These are phyloP conservation scores for Mus caroli DNA, from an alignment of 2,797 vertebrate species.

Conservation along the genomic window DNA sequence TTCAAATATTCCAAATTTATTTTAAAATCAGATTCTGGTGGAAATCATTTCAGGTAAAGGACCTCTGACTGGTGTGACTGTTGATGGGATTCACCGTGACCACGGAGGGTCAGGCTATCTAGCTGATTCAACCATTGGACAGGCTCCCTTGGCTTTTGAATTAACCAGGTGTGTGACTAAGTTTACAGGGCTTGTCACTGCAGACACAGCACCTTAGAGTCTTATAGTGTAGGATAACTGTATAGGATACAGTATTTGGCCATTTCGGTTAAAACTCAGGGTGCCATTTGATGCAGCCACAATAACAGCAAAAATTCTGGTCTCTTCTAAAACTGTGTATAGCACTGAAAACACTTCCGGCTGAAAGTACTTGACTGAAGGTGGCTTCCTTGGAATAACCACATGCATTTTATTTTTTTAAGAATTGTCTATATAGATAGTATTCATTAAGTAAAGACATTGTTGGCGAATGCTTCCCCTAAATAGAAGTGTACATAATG, in stretches of 20 bases:
- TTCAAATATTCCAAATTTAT: not conserved
- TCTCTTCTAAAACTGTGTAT: constrained; percentile 78
- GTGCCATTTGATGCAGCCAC: constrained; percentile 71
- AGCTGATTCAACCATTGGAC: constrained; percentile 1
- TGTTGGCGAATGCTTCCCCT: constrained; percentile 78
- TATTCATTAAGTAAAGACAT: constrained; percentile 71
- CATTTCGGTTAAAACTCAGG: constrained; percentile 65
- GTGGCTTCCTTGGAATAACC: constrained; percentile 69
- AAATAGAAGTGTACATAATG: constrained; percentile 83
- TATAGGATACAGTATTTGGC: constrained; percentile 58
- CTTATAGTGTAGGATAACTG: constrained; percentile 1
- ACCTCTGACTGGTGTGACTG: not conserved
- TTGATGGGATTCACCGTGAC: not conserved
- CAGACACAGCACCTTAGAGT: not conserved
- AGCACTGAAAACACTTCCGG: constrained; percentile 77
- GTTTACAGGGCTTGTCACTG: not conserved
- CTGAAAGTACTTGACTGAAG: constrained; percentile 73
- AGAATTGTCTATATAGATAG: constrained; percentile 58
- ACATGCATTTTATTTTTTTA: constrained; percentile 66
- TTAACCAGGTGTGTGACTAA: not conserved
- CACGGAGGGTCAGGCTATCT: not conserved
- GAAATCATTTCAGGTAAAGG: not conserved
- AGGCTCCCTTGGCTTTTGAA: constrained; percentile 29
- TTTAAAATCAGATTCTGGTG: not conserved
- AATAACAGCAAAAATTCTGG: constrained; percentile 71